Conservation (phyloP, 2,888 invertebrate genomes). For the Eupithecia insigniata region DNA sequence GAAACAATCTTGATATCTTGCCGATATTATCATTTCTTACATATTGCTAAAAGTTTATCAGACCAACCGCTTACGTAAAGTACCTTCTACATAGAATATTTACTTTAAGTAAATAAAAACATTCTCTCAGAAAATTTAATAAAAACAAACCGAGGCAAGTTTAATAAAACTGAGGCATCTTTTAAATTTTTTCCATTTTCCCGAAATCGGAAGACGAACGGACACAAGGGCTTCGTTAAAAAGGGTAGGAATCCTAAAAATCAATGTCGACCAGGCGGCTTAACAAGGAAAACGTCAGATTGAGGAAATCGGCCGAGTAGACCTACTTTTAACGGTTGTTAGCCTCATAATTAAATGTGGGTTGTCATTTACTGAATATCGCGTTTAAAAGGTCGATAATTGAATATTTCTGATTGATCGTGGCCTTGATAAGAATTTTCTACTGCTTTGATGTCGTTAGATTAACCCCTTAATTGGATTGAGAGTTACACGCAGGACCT, state of each 20-base stretch:
- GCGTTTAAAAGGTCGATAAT: conserved; percentile 24
- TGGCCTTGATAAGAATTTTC: background rate
- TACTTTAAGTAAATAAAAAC: background rate
- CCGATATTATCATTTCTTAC: background rate
- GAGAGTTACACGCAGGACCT: background rate
- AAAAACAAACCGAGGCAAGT: conserved; percentile 4
- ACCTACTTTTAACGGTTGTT: conserved; percentile 42
- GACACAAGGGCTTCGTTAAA: conserved; percentile 46
- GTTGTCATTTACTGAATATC: conserved; percentile 40
- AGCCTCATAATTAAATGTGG: conserved; percentile 42
- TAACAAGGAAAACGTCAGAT: conserved; percentile 45
- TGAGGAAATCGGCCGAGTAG: conserved; percentile 39
- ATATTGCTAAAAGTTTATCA: background rate
- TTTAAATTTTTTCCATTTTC: conserved; percentile 28
- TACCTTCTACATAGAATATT: conserved; percentile 1
- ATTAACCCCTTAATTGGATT: background rate
- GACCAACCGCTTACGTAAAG: background rate
- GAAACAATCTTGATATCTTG: background rate
- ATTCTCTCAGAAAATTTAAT: background rate
- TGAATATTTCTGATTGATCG: conserved; percentile 4
- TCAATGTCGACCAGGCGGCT: conserved; percentile 44
- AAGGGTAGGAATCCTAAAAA: conserved; percentile 44
- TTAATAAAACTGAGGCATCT: conserved; percentile 11
- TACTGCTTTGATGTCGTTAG: background rate
- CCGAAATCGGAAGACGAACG: conserved; percentile 34